Percentiles rank a stretch among this genome's conserved stretches.
Evolutionary conservation across 2,797 vertebrate genomes (phyloP).

Genomic region (Anolis apletophallus): DNA sequence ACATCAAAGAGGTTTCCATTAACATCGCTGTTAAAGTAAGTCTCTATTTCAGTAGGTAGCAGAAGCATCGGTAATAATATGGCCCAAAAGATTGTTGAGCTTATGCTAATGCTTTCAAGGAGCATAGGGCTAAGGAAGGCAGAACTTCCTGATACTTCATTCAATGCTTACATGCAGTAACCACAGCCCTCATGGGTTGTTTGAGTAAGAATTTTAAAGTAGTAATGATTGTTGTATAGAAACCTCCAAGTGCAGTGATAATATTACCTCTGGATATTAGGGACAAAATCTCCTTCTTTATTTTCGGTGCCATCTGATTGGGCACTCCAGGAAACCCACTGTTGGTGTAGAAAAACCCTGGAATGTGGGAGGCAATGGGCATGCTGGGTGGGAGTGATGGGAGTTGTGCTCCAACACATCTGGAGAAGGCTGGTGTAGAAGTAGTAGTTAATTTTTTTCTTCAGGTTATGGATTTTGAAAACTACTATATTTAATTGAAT

Average conservation of each 20-base stretch:
- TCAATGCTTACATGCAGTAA: background rate
- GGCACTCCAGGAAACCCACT: background rate
- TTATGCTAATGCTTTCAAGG: background rate
- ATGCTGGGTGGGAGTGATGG: background rate
- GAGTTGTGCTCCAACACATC: background rate
- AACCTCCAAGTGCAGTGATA: background rate
- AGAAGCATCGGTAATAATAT: background rate
- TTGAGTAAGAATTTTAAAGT: background rate
- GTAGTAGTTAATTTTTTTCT: slow-evolving; percentile 19
- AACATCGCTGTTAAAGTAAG: slow-evolving; percentile 92
- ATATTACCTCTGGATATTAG: background rate
- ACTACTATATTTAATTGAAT: too few species aligned
- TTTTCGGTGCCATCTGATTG: background rate
- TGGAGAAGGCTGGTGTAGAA: background rate
- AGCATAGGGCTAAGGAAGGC: background rate
- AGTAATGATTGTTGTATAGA: too few species aligned
- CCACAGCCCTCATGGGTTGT: background rate
- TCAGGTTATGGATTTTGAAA: slow-evolving; percentile 88
- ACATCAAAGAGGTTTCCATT: slow-evolving; percentile 95
- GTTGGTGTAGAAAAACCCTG: too few species aligned
- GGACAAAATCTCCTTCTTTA: background rate
- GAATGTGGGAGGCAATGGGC: background rate
- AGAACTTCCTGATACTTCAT: background rate
- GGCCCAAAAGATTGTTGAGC: background rate
- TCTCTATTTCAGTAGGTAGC: background rate